Base-by-base conservation (phyloP, 2,797 vertebrate genomes). In the Saxicola maurus region DNA sequence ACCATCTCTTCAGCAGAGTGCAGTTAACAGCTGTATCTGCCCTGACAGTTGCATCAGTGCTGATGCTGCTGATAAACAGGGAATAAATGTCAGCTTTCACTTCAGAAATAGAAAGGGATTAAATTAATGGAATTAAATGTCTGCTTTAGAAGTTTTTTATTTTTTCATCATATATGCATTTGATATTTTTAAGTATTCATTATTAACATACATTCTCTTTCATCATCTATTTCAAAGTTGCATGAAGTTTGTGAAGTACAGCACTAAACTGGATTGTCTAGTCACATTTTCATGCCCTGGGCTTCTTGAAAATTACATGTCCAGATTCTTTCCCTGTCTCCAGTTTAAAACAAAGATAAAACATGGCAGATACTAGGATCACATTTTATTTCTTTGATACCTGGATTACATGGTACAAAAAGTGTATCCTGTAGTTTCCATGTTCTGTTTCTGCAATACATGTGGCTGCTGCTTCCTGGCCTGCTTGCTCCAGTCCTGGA, bases 351-450 rank as follows among this genome's bases (percentile, higher is more conserved):
- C 18, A 56, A 80, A 92, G 71, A 74, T 82, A 71, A 69, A 86
- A 10, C 21, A 11, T 48, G 30, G 35, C 38, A 89, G 69, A 82
- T 53, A 43, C 21, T 49, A 60, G 45, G 23, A 51, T 64, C 37
- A 61, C 46, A 53, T 76, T 89, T 69, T 87, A n/a, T 46, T 90
- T 38, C 74, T 93, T 89, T 91, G 73, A 81, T 92, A 92, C 38
- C 20, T 52, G 49, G 64, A 82, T 94, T 84, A 68, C 66, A 31
- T 13, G 20, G 42, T 45, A 76, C 67, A 71, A 40, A 78, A 82
- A 66, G 30, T 0, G 0, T 40, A 69, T 48, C 55, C 80, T 76
- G 25, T 73, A 40, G 40, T 91, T 94, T 62, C 71, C 10, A 0
- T 56, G 42, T 66, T 87, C 90, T 89, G 60, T 73, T 86, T 88